Evolutionary conservation across 1,140 invertebrate genomes (phyloP).

Genomic region (Ruditapes philippinarum): DNA sequence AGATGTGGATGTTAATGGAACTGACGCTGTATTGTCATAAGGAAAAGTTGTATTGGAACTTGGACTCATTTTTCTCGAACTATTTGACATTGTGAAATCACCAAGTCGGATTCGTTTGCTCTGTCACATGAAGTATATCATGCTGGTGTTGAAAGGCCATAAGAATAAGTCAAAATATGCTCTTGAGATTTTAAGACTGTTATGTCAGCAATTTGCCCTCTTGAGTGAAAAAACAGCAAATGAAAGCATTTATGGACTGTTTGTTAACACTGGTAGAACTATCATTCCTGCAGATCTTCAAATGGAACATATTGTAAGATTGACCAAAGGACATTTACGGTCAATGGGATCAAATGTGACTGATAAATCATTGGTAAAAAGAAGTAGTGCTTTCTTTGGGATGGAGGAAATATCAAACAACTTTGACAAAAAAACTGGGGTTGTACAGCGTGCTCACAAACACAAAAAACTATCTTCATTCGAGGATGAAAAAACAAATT

Average conservation of each 20-base stretch:
- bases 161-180: conserved; percentile 72
- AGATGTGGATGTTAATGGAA: neutral
- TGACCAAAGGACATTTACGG: conserved; percentile 38
- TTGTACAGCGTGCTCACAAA: conserved; percentile 23
- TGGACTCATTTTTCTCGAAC: conserved; percentile 47
- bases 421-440: neutral
- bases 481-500: neutral
- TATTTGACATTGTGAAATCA: conserved; percentile 32
- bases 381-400: conserved; percentile 58
- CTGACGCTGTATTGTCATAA: conserved; percentile 13
- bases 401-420: conserved; percentile 11
- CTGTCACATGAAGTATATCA: conserved; percentile 57
- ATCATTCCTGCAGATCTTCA: conserved; percentile 44
- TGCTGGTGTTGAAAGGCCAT: conserved; percentile 65
- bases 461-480: neutral
- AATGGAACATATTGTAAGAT: conserved; percentile 53
- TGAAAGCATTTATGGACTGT: conserved; percentile 45
- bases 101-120: conserved; percentile 58
- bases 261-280: conserved; percentile 50
- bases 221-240: conserved; percentile 24
- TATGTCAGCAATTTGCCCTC: conserved; percentile 37
- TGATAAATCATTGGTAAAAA: conserved; percentile 18
- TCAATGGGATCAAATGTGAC: conserved; percentile 47
- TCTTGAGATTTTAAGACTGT: conserved; percentile 49
- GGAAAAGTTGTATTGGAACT: conserved; percentile 46